Evolutionary conservation across 2,797 vertebrate species (phyloP).

Genomic region (Menidia menidia): DNA sequence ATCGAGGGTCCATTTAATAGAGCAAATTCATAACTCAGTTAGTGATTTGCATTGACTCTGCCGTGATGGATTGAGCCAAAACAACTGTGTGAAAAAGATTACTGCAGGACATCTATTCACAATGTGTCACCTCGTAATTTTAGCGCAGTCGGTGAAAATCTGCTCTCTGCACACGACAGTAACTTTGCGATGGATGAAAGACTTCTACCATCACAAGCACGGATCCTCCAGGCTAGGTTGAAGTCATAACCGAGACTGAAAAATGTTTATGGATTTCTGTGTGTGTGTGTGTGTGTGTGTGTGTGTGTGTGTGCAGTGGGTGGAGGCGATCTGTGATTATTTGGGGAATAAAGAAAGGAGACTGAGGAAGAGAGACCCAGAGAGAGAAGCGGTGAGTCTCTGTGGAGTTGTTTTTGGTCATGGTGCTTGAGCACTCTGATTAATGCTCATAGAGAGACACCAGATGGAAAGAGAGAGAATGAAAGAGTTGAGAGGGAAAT

Average conservation of each 20-base stretch:
- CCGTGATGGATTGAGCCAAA: conserved; percentile 54
- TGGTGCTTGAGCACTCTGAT: conserved; percentile 77
- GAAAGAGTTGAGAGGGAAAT: conserved; percentile 47
- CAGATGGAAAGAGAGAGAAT: conserved; percentile 67
- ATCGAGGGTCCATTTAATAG: conserved; percentile 42
- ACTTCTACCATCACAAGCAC: conserved; percentile 44
- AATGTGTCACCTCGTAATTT: conserved; percentile 49
- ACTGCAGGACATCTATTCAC: conserved; percentile 63
- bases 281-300: conserved; percentile 24
- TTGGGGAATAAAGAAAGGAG: conserved; percentile 26
- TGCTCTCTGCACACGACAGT: conserved; percentile 44
- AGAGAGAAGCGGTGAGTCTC: conserved; percentile 56
- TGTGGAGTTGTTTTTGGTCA: conserved; percentile 77
- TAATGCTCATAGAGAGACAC: conserved; percentile 75
- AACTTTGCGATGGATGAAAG: conserved; percentile 62
- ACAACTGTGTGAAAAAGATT: conserved; percentile 48
- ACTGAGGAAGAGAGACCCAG: conserved; percentile 45
- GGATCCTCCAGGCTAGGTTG: conserved; percentile 62
- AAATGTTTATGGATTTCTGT: conserved; percentile 67
- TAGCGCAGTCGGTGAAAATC: conserved; percentile 44
- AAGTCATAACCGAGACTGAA: conserved; percentile 59
- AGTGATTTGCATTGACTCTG: conserved; percentile 61
- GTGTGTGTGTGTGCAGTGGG: conserved; percentile 14
- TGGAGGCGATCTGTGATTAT: conserved; percentile 53
- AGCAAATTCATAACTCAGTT: conserved; percentile 54